These are phyloP conservation scores for honey bee (Apis mellifera) DNA, from an alignment of 1,140 invertebrate species.

Conservation along the genomic window Amel_HAv3.1 CM009931.2:26335001-26335500, in stretches of 20 bases:
- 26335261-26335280: conserved; percentile 66
- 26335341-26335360: background rate
- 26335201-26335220: conserved; percentile 66
- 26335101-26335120: background rate
- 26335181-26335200: conserved; percentile 47
- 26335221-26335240: conserved; percentile 35
- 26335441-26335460: accelerated
- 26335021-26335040: background rate
- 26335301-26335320: background rate
- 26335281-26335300: conserved; percentile 19
- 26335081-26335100: background rate
- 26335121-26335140: background rate
- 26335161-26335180: conserved; percentile 37
- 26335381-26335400: background rate
- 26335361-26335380: background rate
- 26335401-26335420: background rate
- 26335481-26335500: background rate
- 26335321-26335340: background rate
- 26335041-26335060: background rate
- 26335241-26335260: conserved; percentile 58
- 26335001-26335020: background rate
- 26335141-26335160: conserved; percentile 19
- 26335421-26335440: background rate
- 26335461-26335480: background rate
- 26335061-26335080: background rate